A percentile compares a stretch with the other conserved stretches of the same genome.
Conservation (phyloP, 2,888 invertebrate species). For the Pseudoips prasinana region DNA sequence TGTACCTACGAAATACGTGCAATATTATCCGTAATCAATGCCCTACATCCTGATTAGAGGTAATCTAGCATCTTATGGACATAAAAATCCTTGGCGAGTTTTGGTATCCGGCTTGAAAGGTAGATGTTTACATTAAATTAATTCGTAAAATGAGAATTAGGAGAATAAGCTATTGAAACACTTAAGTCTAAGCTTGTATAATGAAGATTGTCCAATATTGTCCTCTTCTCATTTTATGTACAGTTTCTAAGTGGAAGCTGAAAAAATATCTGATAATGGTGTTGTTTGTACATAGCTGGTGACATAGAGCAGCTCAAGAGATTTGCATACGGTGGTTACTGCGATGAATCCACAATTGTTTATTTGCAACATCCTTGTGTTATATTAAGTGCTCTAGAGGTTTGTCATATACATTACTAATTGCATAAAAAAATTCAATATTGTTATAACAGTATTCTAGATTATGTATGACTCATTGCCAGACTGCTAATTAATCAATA, state of each 20-base stretch:
- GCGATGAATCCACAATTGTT: constrained; percentile 92
- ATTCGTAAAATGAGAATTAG: constrained; percentile 36
- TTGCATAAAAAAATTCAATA: no score
- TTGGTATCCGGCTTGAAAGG: constrained; percentile 93
- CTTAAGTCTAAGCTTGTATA: no score
- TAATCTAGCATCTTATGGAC: constrained; percentile 93
- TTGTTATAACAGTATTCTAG: constrained; percentile 3
- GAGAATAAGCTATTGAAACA: no score
- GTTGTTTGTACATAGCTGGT: constrained; percentile 81
- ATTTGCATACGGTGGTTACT: constrained; percentile 92
- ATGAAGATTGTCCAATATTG: no score
- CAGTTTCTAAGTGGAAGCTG: not conserved
- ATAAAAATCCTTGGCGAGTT: constrained; percentile 93
- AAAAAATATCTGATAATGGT: no score
- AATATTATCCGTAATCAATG: constrained; percentile 83
- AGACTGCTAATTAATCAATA: constrained; percentile 18
- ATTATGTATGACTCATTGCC: constrained; percentile 23
- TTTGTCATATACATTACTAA: no score
- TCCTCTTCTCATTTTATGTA: constrained; percentile 22
- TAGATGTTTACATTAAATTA: constrained; percentile 61
- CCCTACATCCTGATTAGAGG: constrained; percentile 95
- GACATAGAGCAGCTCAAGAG: constrained; percentile 92
- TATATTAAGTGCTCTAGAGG: constrained; percentile 92
- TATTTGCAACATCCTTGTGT: constrained; percentile 94
- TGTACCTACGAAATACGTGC: constrained; percentile 27